A percentile compares a stretch with the other conserved stretches of the same genome.
These are phyloP conservation scores for Zosterops japonicus DNA, from an alignment of 2,113 vertebrate genomes.

Conservation along the genomic window DNA sequence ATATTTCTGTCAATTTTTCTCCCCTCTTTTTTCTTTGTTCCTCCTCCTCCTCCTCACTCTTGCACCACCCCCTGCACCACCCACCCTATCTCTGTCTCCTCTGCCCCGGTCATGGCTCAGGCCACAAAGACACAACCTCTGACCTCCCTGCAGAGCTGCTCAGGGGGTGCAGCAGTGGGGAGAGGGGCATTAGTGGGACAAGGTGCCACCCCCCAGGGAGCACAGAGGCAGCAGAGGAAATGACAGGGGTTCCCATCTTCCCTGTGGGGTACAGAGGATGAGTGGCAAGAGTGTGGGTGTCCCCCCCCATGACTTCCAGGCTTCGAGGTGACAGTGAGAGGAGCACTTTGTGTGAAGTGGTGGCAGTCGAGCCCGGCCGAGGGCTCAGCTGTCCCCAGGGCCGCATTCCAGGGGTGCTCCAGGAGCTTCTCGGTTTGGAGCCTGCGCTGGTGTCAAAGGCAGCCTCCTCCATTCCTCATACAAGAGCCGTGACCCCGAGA, in stretches of 20 bases:
- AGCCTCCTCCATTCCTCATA: not conserved
- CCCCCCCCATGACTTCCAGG: not conserved
- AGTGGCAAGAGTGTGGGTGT: not conserved
- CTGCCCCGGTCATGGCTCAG: not conserved
- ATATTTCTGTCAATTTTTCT: not conserved
- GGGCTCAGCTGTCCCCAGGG: slow-evolving; percentile 27
- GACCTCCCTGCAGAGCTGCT: not conserved
- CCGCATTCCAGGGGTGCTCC: not conserved
- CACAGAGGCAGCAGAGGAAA: not conserved
- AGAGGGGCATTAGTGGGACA: not conserved
- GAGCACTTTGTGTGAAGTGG: slow-evolving; percentile 16
- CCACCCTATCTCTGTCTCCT: not conserved
- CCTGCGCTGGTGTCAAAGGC: slow-evolving; percentile 26
- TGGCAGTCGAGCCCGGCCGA: not conserved
- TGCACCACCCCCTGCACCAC: not conserved
- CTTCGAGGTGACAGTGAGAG: not conserved
- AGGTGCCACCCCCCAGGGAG: not conserved
- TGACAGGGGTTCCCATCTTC: not conserved
- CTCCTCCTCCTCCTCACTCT: not conserved
- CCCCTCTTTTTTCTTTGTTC: not conserved
- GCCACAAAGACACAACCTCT: not conserved
- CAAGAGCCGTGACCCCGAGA: slow-evolving; percentile 23
- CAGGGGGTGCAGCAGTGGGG: not conserved
- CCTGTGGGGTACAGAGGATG: rapidly evolving
- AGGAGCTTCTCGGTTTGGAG: not conserved